Percentiles rank a stretch among this genome's conserved stretches.
Evolutionary conservation across 2,888 invertebrate species (phyloP).

Genomic region (Petrophora chlorosata): DNA sequence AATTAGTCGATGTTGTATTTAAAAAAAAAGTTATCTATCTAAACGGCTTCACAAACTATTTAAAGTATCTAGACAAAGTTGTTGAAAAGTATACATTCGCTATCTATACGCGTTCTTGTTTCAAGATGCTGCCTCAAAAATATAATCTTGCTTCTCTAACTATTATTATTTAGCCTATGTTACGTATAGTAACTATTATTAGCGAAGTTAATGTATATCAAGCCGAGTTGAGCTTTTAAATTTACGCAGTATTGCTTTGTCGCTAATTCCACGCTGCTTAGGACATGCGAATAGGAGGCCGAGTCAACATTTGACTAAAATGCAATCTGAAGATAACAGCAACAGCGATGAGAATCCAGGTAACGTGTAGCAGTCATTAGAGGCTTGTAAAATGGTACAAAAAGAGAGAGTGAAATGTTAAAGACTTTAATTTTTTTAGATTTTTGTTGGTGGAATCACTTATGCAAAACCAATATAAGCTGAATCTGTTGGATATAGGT

Average conservation of each 20-base stretch:
- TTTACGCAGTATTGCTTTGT: slow-evolving; percentile 44
- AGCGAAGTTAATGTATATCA: too few species aligned
- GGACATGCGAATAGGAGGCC: slow-evolving; percentile 70
- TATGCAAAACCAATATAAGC: too few species aligned
- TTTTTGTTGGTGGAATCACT: too few species aligned
- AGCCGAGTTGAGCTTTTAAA: slow-evolving; percentile 34
- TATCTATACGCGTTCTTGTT: slow-evolving; percentile 7
- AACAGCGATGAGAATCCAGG: slow-evolving; percentile 84
- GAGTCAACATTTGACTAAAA: slow-evolving; percentile 82
- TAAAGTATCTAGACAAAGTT: not conserved
- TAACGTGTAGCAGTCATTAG: too few species aligned
- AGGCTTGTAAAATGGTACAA: too few species aligned
- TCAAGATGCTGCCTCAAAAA: not conserved
- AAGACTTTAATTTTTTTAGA: too few species aligned
- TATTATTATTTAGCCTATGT: too few species aligned
- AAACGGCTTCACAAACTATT: slow-evolving; percentile 1
- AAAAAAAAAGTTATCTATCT: not conserved
- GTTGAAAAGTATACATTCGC: not conserved
- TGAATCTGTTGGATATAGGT: too few species aligned
- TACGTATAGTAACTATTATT: too few species aligned
- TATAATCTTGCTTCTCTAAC: slow-evolving; percentile 4
- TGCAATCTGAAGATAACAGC: slow-evolving; percentile 87
- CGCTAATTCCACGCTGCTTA: slow-evolving; percentile 73
- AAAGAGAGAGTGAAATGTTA: too few species aligned
- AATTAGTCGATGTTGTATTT: slow-evolving; percentile 10